Base-by-base conservation (phyloP, 2,113 vertebrate genomes). In the Ahaetulla prasina region DNA sequence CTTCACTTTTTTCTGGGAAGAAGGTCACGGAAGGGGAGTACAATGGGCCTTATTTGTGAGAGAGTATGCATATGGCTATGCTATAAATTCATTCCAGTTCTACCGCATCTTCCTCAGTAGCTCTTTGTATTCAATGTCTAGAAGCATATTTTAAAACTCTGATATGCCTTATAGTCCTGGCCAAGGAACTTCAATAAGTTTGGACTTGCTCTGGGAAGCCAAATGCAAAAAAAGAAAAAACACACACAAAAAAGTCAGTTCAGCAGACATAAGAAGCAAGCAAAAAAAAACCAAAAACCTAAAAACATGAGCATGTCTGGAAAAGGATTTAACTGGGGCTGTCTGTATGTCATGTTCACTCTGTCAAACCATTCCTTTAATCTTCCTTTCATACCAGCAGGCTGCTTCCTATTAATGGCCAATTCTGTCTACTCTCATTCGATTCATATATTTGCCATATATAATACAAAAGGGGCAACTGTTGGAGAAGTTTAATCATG, bases 341-440 rank as follows among this genome's bases (percentile, higher is more conserved):
- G 25, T 2, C 39, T 93, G 0, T 2, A 10, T 87, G 4, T 43
- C 0, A 16, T 93, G 93, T 95, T 93, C 89, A 88, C 91, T 94
- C 88, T 0, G 0, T 87, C 8, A 91, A 10, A 88, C 87, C 7
- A 54, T 50, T 6, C 45, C 16, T 88, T 27, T 88, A 88, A 74
- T 87, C 95, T 92, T 54, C 91, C 10, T 68, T 92, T 90, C 91
- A 57, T 92, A 87, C 39, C 7, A 92, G 91, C 74, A 89, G 45
- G 84, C 6, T 54, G 35, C 2, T 0, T 89, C 35, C 80, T 35
- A 39, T 54, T 18, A 47, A 25, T 35, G 9, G 0, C 0, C 35
- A 88, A 5, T 53, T 50, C 85, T 88, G 57, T 43, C 63, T 94
- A 89, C 49, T n/a, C 23, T 14, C 43, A 47, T 87, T n/a, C 39